phyloP scores from a whole-genome alignment of 2,113 vertebrate species.

The Muscicapa adusta region DNA sequence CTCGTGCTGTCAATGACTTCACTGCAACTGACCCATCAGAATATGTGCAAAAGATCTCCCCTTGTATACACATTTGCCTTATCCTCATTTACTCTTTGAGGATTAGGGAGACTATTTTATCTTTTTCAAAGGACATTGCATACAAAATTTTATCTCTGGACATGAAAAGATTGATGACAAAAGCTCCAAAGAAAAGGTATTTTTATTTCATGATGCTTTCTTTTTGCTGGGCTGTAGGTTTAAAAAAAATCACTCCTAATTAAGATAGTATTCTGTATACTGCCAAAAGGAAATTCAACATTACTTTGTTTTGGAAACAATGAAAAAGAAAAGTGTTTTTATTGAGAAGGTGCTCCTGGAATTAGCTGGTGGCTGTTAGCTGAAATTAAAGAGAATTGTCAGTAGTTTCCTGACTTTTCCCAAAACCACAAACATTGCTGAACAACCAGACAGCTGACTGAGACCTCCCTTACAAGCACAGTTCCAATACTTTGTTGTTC shows the following conservation, averaged over 20 bases:
- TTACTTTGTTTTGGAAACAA: background rate
- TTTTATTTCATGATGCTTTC: background rate
- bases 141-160: background rate
- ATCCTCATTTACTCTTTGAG: background rate
- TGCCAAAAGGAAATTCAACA: background rate
- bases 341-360: background rate
- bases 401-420: background rate
- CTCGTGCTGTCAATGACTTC: background rate
- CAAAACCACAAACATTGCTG: background rate
- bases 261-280: background rate
- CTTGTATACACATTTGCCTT: background rate
- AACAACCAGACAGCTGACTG: background rate
- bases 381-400: background rate
- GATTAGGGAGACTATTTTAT: background rate
- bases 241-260: background rate
- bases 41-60: background rate
- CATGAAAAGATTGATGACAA: background rate
- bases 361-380: background rate
- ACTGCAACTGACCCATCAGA: background rate
- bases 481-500: background rate
- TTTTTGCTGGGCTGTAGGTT: background rate
- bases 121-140: background rate
- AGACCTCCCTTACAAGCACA: background rate
- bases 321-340: background rate
- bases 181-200: background rate